A percentile compares a stretch with the other conserved stretches of the same genome.
Evolutionary conservation across 1,140 invertebrate species (phyloP).

Genomic region (Drosophila arizonae): DNA sequence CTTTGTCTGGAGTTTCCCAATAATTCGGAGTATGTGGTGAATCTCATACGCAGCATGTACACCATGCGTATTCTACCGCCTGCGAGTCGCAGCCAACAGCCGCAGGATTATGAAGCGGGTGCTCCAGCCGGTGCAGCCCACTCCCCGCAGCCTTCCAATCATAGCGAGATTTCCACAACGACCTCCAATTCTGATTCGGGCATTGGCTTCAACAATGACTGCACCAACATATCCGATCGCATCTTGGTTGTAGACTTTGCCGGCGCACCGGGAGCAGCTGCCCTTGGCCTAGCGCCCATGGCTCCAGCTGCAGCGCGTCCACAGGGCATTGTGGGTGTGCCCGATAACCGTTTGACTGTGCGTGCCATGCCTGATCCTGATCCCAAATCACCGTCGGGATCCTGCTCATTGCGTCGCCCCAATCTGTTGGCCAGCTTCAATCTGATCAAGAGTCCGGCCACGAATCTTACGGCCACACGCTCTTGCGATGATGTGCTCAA

Average conservation of each 20-base stretch:
- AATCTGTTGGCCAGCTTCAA: conserved; percentile 75
- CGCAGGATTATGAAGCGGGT: conserved; percentile 45
- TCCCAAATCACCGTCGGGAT: conserved; percentile 46
- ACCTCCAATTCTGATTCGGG: conserved; percentile 97
- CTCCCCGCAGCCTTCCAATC: conserved; percentile 91
- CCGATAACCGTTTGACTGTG: conserved; percentile 83
- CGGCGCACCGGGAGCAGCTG: conserved; percentile 35
- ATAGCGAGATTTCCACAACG: conserved; percentile 91
- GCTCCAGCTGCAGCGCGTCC: conserved; percentile 55
- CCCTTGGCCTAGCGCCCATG: conserved; percentile 12
- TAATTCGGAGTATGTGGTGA: conserved; percentile 93
- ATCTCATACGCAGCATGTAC: conserved; percentile 87
- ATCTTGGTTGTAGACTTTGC: conserved; percentile 92
- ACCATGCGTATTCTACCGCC: conserved; percentile 84
- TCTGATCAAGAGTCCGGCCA: conserved; percentile 70
- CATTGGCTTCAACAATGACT: conserved; percentile 95
- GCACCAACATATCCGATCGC: conserved; percentile 90
- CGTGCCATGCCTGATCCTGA: conserved; percentile 83
- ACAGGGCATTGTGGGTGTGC: conserved; percentile 62
- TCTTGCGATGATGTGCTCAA: conserved; percentile 77
- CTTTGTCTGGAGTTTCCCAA: conserved; percentile 94
- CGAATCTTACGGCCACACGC: conserved; percentile 63
- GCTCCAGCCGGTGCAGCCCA: conserved; percentile 83
- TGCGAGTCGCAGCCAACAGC: conserved; percentile 57
- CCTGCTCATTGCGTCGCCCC: conserved; percentile 53